Conservation (phyloP, 1,140 invertebrate species). For the Dendrolimus punctatus region DNA sequence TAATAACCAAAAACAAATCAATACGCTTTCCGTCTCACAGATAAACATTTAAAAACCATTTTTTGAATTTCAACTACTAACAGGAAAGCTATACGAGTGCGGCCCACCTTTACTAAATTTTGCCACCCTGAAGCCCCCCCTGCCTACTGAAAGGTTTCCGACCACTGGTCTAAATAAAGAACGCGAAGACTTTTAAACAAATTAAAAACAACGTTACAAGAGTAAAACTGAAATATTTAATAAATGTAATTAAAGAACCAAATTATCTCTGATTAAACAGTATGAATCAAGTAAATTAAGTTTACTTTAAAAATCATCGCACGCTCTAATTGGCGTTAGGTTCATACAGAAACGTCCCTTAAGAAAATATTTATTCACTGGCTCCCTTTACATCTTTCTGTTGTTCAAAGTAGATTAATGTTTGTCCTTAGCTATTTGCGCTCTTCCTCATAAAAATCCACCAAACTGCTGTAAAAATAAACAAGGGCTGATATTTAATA, state of each 20-base stretch:
- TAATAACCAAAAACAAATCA: too few species aligned
- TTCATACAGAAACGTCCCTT: conserved; percentile 50
- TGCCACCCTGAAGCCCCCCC: too few species aligned
- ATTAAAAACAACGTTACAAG: not conserved
- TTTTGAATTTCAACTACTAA: too few species aligned
- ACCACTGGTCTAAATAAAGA: too few species aligned
- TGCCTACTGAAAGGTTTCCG: too few species aligned
- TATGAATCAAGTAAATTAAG: conserved; percentile 51
- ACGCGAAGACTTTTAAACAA: too few species aligned
- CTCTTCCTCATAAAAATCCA: conserved; percentile 67
- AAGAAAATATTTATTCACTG: conserved; percentile 59
- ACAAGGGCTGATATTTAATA: conserved; percentile 43
- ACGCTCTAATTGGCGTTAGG: conserved; percentile 61
- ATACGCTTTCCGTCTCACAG: too few species aligned
- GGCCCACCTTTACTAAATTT: too few species aligned
- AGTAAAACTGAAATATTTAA: not conserved
- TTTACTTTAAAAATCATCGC: conserved; percentile 62
- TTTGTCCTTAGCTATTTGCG: conserved; percentile 62
- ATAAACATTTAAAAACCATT: too few species aligned
- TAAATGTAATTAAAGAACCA: conserved; percentile 16
- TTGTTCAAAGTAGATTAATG: conserved; percentile 70
- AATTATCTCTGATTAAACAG: conserved; percentile 7
- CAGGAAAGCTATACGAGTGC: too few species aligned
- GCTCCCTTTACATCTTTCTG: conserved; percentile 62
- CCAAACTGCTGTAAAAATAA: conserved; percentile 49